Conservation (phyloP, 1,140 invertebrate genomes). For the Drosophila ambigua region DNA sequence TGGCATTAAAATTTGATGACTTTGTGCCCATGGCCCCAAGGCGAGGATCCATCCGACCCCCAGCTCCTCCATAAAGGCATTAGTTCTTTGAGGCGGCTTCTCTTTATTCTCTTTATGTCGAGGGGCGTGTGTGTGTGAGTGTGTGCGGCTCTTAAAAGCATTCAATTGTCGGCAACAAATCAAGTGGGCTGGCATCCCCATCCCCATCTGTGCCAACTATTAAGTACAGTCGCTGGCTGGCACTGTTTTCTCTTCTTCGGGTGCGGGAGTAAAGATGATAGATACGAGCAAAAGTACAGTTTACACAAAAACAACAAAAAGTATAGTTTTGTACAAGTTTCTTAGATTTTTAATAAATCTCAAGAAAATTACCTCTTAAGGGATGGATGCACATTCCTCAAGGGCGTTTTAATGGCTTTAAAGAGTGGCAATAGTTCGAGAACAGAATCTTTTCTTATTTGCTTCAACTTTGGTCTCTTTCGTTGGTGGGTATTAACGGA, state of each 20-base stretch:
- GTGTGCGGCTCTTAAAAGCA: constrained; percentile 18
- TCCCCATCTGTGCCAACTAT: constrained; percentile 56
- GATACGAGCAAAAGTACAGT: too few species aligned
- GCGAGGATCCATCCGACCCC: constrained; percentile 20
- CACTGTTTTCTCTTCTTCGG: constrained; percentile 1
- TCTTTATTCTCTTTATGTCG: constrained; percentile 10
- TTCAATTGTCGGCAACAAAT: constrained; percentile 75
- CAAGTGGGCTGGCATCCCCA: constrained; percentile 38
- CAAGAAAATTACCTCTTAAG: too few species aligned
- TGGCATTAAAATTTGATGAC: constrained; percentile 77
- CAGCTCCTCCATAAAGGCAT: constrained; percentile 15
- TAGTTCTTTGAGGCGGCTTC: constrained; percentile 18
- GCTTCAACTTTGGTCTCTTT: too few species aligned
- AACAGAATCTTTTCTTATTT: too few species aligned
- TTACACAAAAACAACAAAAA: too few species aligned
- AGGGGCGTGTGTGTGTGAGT: background rate
- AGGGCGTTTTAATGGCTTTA: too few species aligned
- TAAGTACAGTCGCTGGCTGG: constrained; percentile 50
- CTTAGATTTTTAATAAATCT: too few species aligned
- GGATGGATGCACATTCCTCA: too few species aligned
- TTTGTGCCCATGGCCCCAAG: constrained; percentile 29
- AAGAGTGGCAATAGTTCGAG: too few species aligned
- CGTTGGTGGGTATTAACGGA: too few species aligned
- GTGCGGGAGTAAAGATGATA: too few species aligned
- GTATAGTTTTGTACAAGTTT: too few species aligned